Base-by-base conservation (phyloP, 2,797 vertebrate genomes). In the Acrossocheilus wenchowensis region DNA sequence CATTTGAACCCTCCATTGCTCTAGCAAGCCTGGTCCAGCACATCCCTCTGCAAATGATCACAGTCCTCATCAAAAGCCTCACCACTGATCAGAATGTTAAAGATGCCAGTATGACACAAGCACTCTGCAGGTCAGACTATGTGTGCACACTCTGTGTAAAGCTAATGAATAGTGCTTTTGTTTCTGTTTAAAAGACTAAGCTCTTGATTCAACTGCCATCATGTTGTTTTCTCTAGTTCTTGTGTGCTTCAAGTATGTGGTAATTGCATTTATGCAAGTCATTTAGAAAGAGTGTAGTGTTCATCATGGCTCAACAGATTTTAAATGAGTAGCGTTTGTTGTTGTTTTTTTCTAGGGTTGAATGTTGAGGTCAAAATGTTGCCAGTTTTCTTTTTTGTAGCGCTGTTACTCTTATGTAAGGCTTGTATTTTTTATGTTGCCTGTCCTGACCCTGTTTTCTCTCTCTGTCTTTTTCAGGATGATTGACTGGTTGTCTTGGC, bases 401-500 rank as follows among this genome's bases (percentile, higher is more conserved):
- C 39, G 11, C 72, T 52, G 30, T 73, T 82, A 19, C 30, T 72
- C 30, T 64, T 83, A 68, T 86, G 43, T 71, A 45, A 72, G 69
- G 36, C 68, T 85, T 82, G 71, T 72, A 69, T 78, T 87, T 78
- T 5, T 48, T 45, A 43, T 34, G 23, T 69, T 60, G 41, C 14
- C 45, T 26, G 54, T 60, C 48, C 36, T 87, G 36, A 69, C 71
- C 60, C 45, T 80, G 57, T 54, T 80, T 26, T 83, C 23, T n/a
- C 45, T 74, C 41, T 69, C 5, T 41, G 2, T 81, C 6, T 69
- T n/a, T 82, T 72, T 90, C 92, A 97, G 97, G 94, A 99, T 99
- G 98, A 99, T 99, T 88, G 98, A 98, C 92, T 99, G 98, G 98
- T 94, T 99, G 1, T 99, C 98, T 43, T 99, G 98, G 98, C 98